phyloP scores from a whole-genome alignment of 2,113 vertebrate species.

The Cisticola juncidis region DNA sequence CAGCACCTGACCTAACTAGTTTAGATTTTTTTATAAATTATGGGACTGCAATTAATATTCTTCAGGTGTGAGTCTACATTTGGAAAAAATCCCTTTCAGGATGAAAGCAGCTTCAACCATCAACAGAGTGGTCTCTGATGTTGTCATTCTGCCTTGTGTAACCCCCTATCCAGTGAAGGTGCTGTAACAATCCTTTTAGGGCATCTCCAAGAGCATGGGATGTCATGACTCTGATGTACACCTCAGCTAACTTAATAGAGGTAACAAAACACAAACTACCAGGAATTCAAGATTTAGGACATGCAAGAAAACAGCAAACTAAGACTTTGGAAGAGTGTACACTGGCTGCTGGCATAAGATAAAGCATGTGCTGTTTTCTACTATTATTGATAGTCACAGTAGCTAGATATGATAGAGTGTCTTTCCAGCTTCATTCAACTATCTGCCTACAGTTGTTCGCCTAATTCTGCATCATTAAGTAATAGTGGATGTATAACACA shows the following conservation, averaged over 20 bases:
- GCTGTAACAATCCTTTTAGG: not conserved
- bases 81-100: not conserved
- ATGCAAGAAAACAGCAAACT: not conserved
- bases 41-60: not conserved
- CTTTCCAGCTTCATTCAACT: not conserved
- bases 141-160: not conserved
- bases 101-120: not conserved
- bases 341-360: not conserved
- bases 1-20: not conserved
- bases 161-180: no score
- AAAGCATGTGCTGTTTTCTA: not conserved
- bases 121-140: rapidly evolving
- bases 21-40: not conserved
- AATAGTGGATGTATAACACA: not conserved
- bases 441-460: not conserved
- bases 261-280: not conserved
- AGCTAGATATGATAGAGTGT: not conserved
- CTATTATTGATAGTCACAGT: not conserved
- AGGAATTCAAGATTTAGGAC: not conserved
- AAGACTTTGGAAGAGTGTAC: not conserved
- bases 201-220: not conserved
- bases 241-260: not conserved
- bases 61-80: not conserved
- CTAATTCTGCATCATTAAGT: not conserved
- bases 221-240: no score